Conservation (phyloP, 2,797 vertebrate species). For the Arctocebus calabarensis region DNA sequence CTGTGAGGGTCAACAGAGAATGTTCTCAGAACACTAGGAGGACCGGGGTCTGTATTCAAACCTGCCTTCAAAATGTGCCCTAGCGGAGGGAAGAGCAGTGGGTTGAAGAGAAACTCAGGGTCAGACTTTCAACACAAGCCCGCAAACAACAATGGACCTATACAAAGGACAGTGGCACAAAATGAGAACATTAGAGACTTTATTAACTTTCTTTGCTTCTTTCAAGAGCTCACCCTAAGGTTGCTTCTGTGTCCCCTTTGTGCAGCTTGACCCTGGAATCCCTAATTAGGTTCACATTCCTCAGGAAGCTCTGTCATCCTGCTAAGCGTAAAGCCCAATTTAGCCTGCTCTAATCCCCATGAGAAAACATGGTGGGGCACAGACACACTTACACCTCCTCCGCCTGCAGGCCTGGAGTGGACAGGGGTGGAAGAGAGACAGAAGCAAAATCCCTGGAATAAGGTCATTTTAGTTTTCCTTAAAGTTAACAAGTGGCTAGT, state of each 20-base stretch:
- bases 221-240: neutral
- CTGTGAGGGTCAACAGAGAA: neutral
- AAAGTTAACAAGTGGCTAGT: neutral
- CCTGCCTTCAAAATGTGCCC: neutral
- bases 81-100: accelerated
- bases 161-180: neutral
- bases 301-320: constrained; percentile 61
- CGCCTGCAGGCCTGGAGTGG: neutral
- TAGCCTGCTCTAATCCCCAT: constrained; percentile 63
- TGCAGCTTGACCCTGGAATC: constrained; percentile 45
- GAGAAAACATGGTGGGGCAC: constrained; percentile 56
- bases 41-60: neutral
- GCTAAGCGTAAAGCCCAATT: constrained; percentile 49
- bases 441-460: accelerated
- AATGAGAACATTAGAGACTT: neutral
- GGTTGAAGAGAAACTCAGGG: too few species aligned
- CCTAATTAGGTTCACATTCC: constrained; percentile 72
- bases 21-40: too few species aligned
- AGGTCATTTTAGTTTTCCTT: neutral
- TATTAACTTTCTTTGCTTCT: neutral
- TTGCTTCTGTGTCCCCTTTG: constrained; percentile 55
- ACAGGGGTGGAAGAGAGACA: neutral
- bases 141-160: neutral
- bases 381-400: constrained; percentile 57
- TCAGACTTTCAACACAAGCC: neutral